Base-by-base conservation (phyloP, 2,113 vertebrate species). In the Daboia siamensis region DNA sequence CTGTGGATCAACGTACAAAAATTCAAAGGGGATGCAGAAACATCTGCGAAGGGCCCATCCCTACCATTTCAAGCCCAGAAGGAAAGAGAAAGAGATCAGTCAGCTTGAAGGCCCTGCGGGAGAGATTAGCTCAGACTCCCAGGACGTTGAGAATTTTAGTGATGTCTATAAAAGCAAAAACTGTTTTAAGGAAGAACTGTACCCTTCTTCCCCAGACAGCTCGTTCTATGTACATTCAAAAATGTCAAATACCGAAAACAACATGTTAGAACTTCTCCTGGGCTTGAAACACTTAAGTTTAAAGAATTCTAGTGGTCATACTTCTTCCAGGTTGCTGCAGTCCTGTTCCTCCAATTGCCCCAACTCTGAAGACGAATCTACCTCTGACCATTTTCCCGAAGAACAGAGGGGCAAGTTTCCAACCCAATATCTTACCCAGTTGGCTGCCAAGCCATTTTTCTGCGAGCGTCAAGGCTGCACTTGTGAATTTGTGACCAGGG, bases 261-360 rank as follows among this genome's bases (percentile, higher is more conserved):
- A 96, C 51, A 96, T 99, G 88, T 97, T 97, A 94, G 99, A 99
- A 93, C 98, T 99, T 93, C 96, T 99, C 64, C 94, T 98, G 85
- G 97, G 98, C 55, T 97, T 99, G 92, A 98, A 98, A 96, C 98
- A 98, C 89, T 97, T 99, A 91, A 98, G 98, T 96, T 97, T 99
- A 93, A 98, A 98, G 96, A 97, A 98, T 88, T 95, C 97, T 6
- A 97, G 95, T 1, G 84, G 97, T 90, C 97, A 95, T 93, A 96
- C 95, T 94, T 94, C 96, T 95, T 96, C 96, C 87, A 56, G 97
- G 87, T 96, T 97, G 44, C 85, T 96, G 87, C 96, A 96, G 39
- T 97, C 97, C 90, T 98, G 94, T 94, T 97, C 98, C 91, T 96
- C 97, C 89, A 97, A 97, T 90, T 96, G 95, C 94, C 93, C 97